phyloP scores from a whole-genome alignment of 2,113 vertebrate species.

The Gobio gobio region DNA sequence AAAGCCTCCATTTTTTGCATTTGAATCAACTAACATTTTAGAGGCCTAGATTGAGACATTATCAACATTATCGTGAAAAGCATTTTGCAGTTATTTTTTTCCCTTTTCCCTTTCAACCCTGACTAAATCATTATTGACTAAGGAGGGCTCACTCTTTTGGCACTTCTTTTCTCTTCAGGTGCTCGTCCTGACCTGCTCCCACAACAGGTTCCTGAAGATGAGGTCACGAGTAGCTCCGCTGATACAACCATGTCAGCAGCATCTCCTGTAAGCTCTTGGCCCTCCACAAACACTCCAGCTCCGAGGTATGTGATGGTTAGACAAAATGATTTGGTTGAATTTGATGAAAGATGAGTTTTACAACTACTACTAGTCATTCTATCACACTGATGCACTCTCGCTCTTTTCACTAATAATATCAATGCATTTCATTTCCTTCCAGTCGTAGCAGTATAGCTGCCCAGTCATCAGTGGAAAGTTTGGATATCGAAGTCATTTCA shows the following conservation, averaged over 20 bases:
- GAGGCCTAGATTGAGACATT: too few relatives aligned
- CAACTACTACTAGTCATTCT: neutral
- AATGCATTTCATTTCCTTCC: slow-evolving; percentile 27
- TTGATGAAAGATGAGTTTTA: neutral
- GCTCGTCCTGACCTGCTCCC: slow-evolving; percentile 87
- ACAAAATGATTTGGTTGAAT: neutral
- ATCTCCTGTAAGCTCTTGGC: slow-evolving; percentile 68
- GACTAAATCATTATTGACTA: neutral
- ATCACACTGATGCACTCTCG: neutral
- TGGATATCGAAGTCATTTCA: slow-evolving; percentile 60
- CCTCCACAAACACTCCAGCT: slow-evolving; percentile 58
- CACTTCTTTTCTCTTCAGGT: slow-evolving; percentile 63
- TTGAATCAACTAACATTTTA: neutral
- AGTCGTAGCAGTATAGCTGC: slow-evolving; percentile 62
- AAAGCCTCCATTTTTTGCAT: neutral
- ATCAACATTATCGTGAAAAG: too few relatives aligned
- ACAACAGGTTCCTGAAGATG: slow-evolving; percentile 71
- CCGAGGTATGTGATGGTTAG: slow-evolving; percentile 66
- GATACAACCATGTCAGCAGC: slow-evolving; percentile 72
- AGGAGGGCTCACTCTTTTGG: neutral
- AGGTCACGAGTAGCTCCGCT: slow-evolving; percentile 70
- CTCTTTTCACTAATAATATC: neutral
- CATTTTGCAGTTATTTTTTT: neutral
- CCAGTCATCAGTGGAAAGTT: slow-evolving; percentile 53
- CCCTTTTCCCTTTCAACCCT: neutral